These are phyloP conservation scores for Neotoma lepida DNA, from an alignment of 2,113 vertebrate species.

Conservation along the genomic window DNA sequence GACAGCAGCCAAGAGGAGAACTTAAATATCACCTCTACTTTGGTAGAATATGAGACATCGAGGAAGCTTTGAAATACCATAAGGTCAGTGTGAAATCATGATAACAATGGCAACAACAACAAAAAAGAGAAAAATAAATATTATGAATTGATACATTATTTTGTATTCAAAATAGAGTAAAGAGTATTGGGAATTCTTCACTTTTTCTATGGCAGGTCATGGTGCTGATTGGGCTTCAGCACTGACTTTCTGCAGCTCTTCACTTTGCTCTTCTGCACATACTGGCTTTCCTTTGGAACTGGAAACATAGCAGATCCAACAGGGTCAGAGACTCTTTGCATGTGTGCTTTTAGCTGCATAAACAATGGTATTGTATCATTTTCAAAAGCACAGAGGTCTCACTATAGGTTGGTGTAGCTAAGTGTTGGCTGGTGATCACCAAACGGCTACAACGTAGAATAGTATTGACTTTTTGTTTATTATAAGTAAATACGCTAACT, in stretches of 20 bases:
- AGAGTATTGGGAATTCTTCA: neutral
- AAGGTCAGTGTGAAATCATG: neutral
- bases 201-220: neutral
- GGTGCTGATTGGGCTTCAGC: neutral
- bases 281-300: neutral
- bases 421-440: neutral
- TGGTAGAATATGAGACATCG: neutral
- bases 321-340: neutral
- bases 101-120: neutral
- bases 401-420: neutral
- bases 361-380: neutral
- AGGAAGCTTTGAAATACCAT: neutral
- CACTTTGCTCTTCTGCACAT: neutral
- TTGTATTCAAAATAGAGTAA: neutral
- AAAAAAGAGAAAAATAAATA: neutral
- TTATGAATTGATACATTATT: neutral
- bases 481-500: neutral
- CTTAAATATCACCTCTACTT: neutral
- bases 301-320: neutral
- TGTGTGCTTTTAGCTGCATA: neutral
- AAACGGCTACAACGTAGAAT: neutral
- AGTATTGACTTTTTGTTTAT: neutral
- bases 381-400: neutral
- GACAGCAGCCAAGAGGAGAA: neutral
- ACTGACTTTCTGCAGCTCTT: neutral